These are phyloP conservation scores for Porites rus DNA, from an alignment of 92 coral and sea anemone genomes.

Conservation along the genomic window DNA sequence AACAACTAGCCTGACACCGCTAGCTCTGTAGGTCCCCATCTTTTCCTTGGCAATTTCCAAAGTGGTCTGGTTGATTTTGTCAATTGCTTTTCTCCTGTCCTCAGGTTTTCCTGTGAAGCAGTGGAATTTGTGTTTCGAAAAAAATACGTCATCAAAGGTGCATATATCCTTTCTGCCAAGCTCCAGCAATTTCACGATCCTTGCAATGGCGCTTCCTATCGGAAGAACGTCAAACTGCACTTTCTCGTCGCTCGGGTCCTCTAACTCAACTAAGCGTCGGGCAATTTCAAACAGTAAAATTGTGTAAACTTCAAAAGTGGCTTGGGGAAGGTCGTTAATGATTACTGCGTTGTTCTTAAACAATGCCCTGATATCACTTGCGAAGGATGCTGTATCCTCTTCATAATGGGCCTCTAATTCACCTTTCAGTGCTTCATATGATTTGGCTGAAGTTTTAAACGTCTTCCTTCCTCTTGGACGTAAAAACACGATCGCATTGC, in stretches of 20 bases:
- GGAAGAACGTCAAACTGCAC: slow-evolving; percentile 28
- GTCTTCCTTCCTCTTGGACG: not conserved
- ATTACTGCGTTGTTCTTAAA: not conserved
- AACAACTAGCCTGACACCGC: too few relatives aligned
- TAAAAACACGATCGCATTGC: slow-evolving; percentile 17
- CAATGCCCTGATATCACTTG: not conserved
- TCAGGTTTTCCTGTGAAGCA: slow-evolving; percentile 16
- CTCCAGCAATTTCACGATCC: slow-evolving; percentile 1
- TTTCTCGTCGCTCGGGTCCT: too few relatives aligned
- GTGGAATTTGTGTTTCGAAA: not conserved
- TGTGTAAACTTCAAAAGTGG: slow-evolving; percentile 20
- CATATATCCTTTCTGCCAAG: not conserved
- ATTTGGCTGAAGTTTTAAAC: not conserved
- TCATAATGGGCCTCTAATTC: not conserved
- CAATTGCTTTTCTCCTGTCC: not conserved
- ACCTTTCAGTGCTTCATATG: slow-evolving; percentile 11
- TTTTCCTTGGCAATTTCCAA: not conserved
- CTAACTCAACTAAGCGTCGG: slow-evolving; percentile 11
- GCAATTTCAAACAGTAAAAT: slow-evolving; percentile 54
- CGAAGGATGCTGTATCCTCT: not conserved
- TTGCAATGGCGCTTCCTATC: slow-evolving; percentile 36
- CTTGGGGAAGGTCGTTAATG: not conserved
- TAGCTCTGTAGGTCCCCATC: fast-evolving
- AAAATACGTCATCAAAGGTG: slow-evolving; percentile 6
- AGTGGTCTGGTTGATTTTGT: not conserved